Evolutionary conservation across 2,888 invertebrate genomes (phyloP), one percentile per base, ranked within the genome.

Genomic region (Kuschelorhynchus macadamiae): DNA sequence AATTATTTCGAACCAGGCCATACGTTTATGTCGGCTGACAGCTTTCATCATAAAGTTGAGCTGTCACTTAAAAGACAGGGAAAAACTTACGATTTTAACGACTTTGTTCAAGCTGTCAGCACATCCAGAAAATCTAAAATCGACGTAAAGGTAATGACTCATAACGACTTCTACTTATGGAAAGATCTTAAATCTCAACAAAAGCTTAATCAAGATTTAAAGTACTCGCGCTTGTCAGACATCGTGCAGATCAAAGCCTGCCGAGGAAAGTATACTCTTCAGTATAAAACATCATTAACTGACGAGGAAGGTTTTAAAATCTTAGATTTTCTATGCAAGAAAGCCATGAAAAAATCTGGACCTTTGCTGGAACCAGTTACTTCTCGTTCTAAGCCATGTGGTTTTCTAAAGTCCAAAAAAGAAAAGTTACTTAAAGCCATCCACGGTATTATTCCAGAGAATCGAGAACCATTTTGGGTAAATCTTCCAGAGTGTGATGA

Each of bases 321-420:
- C 25, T 25, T 25, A 25, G 25, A 7, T 25, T 25, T 25, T 25
- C 25, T 25, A 25, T 25, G 3, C 25, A 25, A 53, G 20, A 53
- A 53, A 20, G 39, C 53, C 8, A 36, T 36, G 36, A 53, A 32
- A 53, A 53, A 53, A 53, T 36, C 14, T 17, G 53, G 36, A 53
- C 16, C 36, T 53, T 20, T 53, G 36, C 39, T 53, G 17, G 53
- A 33, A 53, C 53, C 53, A 39, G 53, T 53, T 53, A 33, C 53
- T 53, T 36, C 53, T 53, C 20, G 36, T 53, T 16, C 53, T 39
- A 53, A 53, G 20, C 33, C 53, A 36, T 53, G 39, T 53, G 53
- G 53, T 53, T 53, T 53, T 33, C 20, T 20, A 47, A 20, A 47
- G 47, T 21, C 33, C 52, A 52, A 52, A 33, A 52, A 53, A 53